Evolutionary conservation across 1,140 invertebrate species (phyloP), one percentile per base, ranked within the genome.

Genomic region (Heliconius himera): DNA sequence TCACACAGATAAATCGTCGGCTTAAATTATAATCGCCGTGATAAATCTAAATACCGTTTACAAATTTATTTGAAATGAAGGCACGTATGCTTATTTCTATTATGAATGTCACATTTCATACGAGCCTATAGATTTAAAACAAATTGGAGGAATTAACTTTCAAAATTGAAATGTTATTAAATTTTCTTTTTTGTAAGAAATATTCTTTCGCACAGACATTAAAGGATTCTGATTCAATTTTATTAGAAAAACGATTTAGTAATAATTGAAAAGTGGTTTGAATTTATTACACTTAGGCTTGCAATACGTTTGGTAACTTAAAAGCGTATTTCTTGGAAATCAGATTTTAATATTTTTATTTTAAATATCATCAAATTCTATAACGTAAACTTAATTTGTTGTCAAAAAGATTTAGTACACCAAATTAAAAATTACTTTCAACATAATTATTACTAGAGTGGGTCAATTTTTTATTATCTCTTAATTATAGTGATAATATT

Each of bases 41-140:
- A 77, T 56, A 79, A 79, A 75, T 79, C 70, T 73, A 79, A 73
- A 79, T 72, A 66, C 11, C 41, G 74, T 79, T 76, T 70, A 51
- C 54, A 51, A 79, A 77, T 77, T 11, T 71, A 80, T 77, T 81
- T 70, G 16, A 71, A 56, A 77, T 77, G 73, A 73, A 66, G 41
- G 38, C 54, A 77, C 70, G 75, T 70, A 36, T 79, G 18, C 73
- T 82, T 54, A 75, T 29, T 41, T 26, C 77, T 73, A 77, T 80
- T 75, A 72, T 70, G 33, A 80, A 71, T 60, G 22, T 60, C 56
- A 60, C 20, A 60, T 60, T 60, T 60, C n/a, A 60, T 26, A 60
- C 56, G 56, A 54, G 51, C 51, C 51, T n/a, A 20, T n/a, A 22
- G 20, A 29, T 66, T 66, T 66, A 5, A 26, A 16, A 3, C 26